phyloP scores from a whole-genome alignment of 2,113 vertebrate genomes.

The Psilopsiagon aymara region DNA sequence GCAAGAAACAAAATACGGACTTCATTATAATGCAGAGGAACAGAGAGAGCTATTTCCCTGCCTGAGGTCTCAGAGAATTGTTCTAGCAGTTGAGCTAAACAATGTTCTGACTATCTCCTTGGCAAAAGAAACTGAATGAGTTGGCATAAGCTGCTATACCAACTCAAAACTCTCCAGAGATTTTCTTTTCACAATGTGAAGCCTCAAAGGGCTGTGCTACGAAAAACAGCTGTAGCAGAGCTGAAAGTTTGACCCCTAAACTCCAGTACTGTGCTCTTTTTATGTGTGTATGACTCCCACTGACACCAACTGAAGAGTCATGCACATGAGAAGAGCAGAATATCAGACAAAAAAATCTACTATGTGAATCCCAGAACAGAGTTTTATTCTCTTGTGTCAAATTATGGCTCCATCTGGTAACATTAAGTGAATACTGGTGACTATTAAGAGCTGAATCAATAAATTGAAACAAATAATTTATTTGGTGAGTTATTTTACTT shows the following conservation, averaged over 20 bases:
- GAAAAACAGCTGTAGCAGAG: constrained; percentile 35
- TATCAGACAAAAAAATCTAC: constrained; percentile 36
- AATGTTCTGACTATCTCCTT: constrained; percentile 38
- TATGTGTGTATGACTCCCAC: constrained; percentile 34
- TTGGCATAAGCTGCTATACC: constrained; percentile 34
- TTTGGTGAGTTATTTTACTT: constrained; percentile 30
- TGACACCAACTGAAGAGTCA: constrained; percentile 56
- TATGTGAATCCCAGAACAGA: constrained; percentile 29
- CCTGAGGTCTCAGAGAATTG: constrained; percentile 29
- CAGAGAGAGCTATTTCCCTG: constrained; percentile 31
- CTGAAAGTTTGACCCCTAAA: constrained; percentile 53
- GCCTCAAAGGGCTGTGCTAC: constrained; percentile 45
- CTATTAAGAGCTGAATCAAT: constrained; percentile 46
- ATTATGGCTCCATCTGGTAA: constrained; percentile 53
- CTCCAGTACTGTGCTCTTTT: constrained; percentile 31
- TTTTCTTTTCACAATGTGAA: constrained; percentile 1
- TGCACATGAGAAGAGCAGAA: constrained; percentile 44
- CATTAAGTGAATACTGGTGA: constrained; percentile 32
- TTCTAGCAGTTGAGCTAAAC: constrained; percentile 42
- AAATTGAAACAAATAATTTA: constrained; percentile 48
- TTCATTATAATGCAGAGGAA: constrained; percentile 39
- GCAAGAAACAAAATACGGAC: constrained; percentile 1
- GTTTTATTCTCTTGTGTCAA: constrained; percentile 31
- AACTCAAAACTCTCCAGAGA: constrained; percentile 35
- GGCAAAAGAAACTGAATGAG: constrained; percentile 18